Evolutionary conservation across 2,113 vertebrate species (phyloP).

Genomic region (Catharus minimus): DNA sequence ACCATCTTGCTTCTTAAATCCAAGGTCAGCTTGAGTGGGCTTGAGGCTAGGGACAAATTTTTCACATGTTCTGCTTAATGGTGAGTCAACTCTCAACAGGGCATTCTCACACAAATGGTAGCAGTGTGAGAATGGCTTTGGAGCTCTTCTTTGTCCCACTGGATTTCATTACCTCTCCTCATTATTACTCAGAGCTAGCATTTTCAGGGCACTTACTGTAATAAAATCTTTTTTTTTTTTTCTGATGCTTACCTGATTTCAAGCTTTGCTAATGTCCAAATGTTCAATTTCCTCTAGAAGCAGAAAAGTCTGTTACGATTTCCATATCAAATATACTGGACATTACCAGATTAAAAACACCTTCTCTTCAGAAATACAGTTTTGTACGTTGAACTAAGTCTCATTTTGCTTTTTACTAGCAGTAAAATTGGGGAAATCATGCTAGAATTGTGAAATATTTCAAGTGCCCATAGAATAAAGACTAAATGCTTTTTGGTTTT

Average conservation of each 20-base stretch:
- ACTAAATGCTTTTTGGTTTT: background rate
- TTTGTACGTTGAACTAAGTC: background rate
- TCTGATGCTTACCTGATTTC: background rate
- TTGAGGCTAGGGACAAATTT: background rate
- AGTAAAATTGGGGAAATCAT: background rate
- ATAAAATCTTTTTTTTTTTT: background rate
- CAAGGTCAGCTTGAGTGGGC: background rate
- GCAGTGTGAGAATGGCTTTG: background rate
- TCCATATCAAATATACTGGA: background rate
- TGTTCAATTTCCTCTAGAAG: background rate
- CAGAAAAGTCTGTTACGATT: background rate
- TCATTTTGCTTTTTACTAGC: background rate
- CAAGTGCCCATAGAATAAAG: background rate
- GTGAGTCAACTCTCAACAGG: background rate
- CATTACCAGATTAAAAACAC: background rate
- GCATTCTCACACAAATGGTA: background rate
- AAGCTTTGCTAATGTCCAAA: background rate
- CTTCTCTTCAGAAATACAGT: background rate
- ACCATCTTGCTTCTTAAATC: slow-evolving; percentile 1
- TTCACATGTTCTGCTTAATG: background rate
- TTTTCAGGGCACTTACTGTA: background rate
- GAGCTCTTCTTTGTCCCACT: background rate
- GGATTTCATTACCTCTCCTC: background rate
- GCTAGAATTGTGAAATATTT: background rate
- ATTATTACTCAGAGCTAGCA: background rate